A percentile compares a stretch with the other conserved stretches of the same genome.
Evolutionary conservation across 2,888 invertebrate species (phyloP).

Genomic region (Rhyacophila evoluta): DNA sequence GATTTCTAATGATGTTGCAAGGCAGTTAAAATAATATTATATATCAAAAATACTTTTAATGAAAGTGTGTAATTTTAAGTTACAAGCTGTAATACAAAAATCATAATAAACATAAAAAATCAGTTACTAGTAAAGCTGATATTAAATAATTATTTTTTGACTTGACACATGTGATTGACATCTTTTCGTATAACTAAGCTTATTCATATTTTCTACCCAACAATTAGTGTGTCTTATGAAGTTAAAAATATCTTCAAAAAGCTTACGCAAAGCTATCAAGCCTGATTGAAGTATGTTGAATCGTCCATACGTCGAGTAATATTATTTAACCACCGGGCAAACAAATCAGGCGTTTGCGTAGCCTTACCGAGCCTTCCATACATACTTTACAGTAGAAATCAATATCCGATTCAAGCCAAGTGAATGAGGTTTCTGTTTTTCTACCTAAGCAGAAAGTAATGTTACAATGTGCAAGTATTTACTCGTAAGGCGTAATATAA

Average conservation of each 20-base stretch:
- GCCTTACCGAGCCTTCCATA: neutral
- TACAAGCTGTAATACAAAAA: no score
- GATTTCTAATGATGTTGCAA: no score
- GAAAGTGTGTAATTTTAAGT: no score
- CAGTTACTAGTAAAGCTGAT: no score
- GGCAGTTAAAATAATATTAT: no score
- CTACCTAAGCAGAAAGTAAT: neutral
- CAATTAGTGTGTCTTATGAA: neutral
- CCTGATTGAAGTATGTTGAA: neutral
- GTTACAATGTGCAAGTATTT: neutral
- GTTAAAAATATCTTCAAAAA: neutral
- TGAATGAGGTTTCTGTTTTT: neutral
- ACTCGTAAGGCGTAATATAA: neutral
- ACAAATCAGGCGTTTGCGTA: neutral
- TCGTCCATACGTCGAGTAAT: neutral
- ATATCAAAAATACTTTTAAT: no score
- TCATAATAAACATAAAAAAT: no score
- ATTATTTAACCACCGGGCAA: neutral
- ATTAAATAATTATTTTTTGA: no score
- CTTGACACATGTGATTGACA: no score
- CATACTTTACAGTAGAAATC: slow-evolving; percentile 2
- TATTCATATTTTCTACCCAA: neutral
- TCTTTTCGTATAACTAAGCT: no score
- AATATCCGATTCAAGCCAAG: neutral
- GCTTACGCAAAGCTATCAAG: neutral